Evolutionary conservation across 2,797 vertebrate species (phyloP).

Genomic region (Gymnopithys bicolor): DNA sequence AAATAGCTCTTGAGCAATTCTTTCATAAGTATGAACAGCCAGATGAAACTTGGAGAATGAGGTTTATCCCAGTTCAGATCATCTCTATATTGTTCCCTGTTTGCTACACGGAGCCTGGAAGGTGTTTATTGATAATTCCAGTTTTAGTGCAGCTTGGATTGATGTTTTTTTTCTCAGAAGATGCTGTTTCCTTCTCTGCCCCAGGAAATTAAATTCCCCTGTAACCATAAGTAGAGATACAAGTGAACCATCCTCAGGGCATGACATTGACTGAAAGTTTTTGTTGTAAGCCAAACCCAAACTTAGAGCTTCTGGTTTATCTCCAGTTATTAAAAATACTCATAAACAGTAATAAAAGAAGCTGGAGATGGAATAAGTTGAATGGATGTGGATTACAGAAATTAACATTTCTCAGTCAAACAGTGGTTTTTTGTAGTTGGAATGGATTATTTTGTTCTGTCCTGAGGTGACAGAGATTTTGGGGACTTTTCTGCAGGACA

Average conservation of each 20-base stretch:
- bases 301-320: neutral
- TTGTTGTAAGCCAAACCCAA: neutral
- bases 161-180: neutral
- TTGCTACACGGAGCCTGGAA: neutral
- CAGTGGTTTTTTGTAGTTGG: accelerated
- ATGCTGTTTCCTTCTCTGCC: neutral
- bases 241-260: neutral
- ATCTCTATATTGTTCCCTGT: neutral
- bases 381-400: neutral
- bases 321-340: neutral
- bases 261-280: neutral
- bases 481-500: neutral
- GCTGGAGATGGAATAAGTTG: neutral
- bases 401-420: neutral
- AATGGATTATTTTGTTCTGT: neutral
- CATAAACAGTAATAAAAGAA: neutral
- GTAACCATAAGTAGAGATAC: neutral
- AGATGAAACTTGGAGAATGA: neutral
- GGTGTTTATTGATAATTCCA: neutral
- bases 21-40: neutral
- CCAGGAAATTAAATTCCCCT: accelerated
- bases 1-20: neutral
- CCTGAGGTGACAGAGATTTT: neutral
- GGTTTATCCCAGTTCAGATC: neutral
- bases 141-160: neutral